phyloP scores from a whole-genome alignment of 2,113 vertebrate genomes.

The Seriola dumerili region DNA sequence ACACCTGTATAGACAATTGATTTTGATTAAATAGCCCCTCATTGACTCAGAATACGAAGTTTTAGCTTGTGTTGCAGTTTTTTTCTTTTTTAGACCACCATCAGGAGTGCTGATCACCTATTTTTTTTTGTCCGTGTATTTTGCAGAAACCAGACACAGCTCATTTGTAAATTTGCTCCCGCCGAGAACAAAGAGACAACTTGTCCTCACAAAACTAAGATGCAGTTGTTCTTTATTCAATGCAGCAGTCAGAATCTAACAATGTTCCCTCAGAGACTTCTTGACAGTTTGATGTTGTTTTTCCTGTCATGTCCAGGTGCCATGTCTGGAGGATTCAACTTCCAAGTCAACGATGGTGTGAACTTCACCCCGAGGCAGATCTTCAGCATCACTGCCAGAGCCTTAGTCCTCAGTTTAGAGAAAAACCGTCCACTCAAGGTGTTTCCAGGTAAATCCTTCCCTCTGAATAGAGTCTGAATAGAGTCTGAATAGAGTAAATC shows the following conservation, averaged over 20 bases:
- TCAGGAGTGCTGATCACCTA: slow-evolving; percentile 14
- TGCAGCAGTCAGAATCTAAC: neutral
- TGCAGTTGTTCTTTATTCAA: neutral
- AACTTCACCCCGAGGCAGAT: slow-evolving; percentile 91
- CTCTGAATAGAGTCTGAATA: neutral
- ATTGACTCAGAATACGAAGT: neutral
- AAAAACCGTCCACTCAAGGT: slow-evolving; percentile 86
- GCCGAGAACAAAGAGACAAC: slow-evolving; percentile 5
- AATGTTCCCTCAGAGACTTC: neutral
- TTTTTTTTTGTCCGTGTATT: neutral
- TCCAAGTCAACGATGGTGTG: slow-evolving; percentile 93
- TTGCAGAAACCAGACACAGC: neutral
- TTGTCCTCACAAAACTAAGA: neutral
- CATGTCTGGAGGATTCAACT: slow-evolving; percentile 92
- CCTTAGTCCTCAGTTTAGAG: slow-evolving; percentile 86
- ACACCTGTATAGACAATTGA: neutral
- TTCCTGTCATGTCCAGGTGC: slow-evolving; percentile 82
- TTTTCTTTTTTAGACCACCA: neutral
- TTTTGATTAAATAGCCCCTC: neutral
- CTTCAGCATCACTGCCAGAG: slow-evolving; percentile 90
- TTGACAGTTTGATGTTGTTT: neutral
- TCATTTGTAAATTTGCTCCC: neutral
- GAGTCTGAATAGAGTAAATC: slow-evolving; percentile 75
- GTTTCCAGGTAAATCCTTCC: slow-evolving; percentile 88
- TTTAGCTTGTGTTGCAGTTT: neutral